These are phyloP conservation scores for Chymomyza procnemis DNA, from an alignment of 2,888 invertebrate genomes.

Conservation along the genomic window DNA sequence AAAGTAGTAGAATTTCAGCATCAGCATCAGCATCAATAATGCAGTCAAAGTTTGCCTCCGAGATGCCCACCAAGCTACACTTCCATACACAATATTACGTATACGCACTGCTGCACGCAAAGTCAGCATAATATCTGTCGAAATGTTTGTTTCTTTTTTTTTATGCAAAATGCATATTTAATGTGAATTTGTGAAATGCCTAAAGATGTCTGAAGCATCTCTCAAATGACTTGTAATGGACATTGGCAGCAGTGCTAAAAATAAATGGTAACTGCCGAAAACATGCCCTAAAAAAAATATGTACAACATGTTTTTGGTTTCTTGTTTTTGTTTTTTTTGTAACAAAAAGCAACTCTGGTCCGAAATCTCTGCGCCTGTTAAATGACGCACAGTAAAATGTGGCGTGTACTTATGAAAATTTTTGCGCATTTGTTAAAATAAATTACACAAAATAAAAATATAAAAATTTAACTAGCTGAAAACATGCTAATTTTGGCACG, in stretches of 20 bases:
- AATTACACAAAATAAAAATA: neutral
- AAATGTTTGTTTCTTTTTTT: no score
- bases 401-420: neutral
- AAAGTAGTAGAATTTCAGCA: slow-evolving; percentile 1
- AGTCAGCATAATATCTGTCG: slow-evolving; percentile 19
- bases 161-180: slow-evolving; percentile 22
- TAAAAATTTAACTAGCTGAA: neutral
- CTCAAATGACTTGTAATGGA: slow-evolving; percentile 24
- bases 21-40: slow-evolving; percentile 44
- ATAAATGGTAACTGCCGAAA: slow-evolving; percentile 29
- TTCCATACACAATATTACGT: slow-evolving; percentile 17
- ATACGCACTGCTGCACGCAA: neutral
- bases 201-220: slow-evolving; percentile 9
- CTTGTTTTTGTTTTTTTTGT: neutral
- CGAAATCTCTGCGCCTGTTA: neutral
- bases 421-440: neutral
- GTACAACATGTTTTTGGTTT: neutral
- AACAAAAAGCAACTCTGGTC: neutral
- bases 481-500: neutral
- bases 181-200: slow-evolving; percentile 19
- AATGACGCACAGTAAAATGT: neutral
- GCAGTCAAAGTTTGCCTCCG: slow-evolving; percentile 1
- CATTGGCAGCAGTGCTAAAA: slow-evolving; percentile 17
- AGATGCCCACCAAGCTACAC: neutral
- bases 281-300: slow-evolving; percentile 27